These are phyloP conservation scores for Andrena bicolor DNA, from an alignment of 2,888 invertebrate species.

Conservation along the genomic window DNA sequence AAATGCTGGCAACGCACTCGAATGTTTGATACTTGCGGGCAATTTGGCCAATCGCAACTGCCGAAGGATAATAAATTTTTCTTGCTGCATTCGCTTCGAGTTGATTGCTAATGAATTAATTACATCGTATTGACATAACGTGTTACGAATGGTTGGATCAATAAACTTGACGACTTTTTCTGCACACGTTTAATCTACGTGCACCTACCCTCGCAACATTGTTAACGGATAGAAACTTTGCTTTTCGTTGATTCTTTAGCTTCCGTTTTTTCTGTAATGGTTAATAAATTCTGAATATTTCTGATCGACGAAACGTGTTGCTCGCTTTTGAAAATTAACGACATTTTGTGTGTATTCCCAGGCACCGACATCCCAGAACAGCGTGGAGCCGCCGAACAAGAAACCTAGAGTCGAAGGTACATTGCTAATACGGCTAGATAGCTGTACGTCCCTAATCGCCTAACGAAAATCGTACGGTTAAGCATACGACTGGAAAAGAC, in stretches of 20 bases:
- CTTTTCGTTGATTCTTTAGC: not conserved
- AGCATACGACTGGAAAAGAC: constrained; percentile 71
- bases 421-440: constrained; percentile 79
- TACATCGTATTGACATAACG: not conserved
- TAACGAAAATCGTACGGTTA: constrained; percentile 69
- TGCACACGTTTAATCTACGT: constrained; percentile 3
- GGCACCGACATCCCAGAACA: constrained; percentile 79
- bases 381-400: constrained; percentile 79
- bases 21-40: constrained; percentile 7
- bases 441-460: constrained; percentile 64
- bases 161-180: constrained; percentile 19
- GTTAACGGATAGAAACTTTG: not conserved
- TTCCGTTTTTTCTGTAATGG: not conserved
- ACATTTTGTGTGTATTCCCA: constrained; percentile 66
- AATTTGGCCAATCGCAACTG: not conserved
- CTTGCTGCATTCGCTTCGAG: not conserved
- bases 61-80: not conserved
- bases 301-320: not conserved
- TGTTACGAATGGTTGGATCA: constrained; percentile 7
- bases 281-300: not conserved
- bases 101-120: not conserved
- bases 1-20: constrained; percentile 42
- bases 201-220: not conserved
- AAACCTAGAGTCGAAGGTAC: constrained; percentile 83
- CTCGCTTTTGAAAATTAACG: not conserved